Percentiles rank a stretch among this genome's conserved stretches.
Conservation (phyloP, 2,888 invertebrate species). For the Seira ritae region DNA sequence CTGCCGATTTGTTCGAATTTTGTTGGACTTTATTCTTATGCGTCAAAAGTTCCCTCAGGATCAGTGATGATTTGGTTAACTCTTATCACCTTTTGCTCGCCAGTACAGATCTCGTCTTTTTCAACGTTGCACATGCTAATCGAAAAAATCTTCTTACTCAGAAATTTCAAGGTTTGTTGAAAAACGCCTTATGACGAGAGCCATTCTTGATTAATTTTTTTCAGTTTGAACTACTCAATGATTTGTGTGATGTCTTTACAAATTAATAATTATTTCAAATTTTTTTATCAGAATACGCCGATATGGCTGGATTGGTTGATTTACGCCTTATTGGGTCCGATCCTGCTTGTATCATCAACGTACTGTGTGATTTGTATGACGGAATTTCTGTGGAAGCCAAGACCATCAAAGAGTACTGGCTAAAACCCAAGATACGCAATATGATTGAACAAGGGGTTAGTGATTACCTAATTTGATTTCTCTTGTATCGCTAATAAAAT, state of each 20-base stretch:
- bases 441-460: slow-evolving; percentile 84
- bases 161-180: slow-evolving; percentile 88
- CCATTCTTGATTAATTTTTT: not conserved
- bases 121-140: slow-evolving; percentile 88
- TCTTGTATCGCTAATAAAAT: too few species aligned
- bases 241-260: slow-evolving; percentile 73
- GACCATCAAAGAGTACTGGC: slow-evolving; percentile 91
- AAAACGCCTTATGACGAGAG: too few species aligned
- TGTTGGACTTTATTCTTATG: slow-evolving; percentile 95
- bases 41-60: slow-evolving; percentile 89
- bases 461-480: slow-evolving; percentile 29
- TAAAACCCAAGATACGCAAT: slow-evolving; percentile 86
- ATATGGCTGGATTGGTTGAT: slow-evolving; percentile 79
- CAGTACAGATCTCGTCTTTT: slow-evolving; percentile 92
- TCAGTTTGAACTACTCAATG: not conserved
- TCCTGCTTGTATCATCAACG: slow-evolving; percentile 88
- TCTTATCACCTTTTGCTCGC: slow-evolving; percentile 94
- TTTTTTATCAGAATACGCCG: slow-evolving; percentile 81
- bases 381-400: slow-evolving; percentile 92
- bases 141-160: slow-evolving; percentile 91
- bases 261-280: slow-evolving; percentile 76
- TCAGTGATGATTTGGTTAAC: slow-evolving; percentile 93
- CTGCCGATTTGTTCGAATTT: slow-evolving; percentile 91
- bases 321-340: slow-evolving; percentile 78
- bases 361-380: slow-evolving; percentile 87